These are phyloP conservation scores for Wasmannia auropunctata DNA, from an alignment of 1,140 invertebrate species.

Conservation along the genomic window DNA sequence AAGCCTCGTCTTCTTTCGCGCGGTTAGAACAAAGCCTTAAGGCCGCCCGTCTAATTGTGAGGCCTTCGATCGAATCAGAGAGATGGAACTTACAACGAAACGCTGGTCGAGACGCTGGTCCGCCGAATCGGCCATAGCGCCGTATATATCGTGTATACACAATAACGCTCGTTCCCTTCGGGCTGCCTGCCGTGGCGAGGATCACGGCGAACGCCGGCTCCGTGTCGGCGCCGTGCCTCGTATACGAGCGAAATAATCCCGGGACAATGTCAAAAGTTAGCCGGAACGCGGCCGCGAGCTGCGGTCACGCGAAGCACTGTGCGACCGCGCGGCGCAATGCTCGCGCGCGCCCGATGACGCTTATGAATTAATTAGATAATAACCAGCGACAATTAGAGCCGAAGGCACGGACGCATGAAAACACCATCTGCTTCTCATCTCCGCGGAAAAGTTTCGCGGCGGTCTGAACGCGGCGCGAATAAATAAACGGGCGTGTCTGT, in stretches of 20 bases:
- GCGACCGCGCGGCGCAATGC: slow-evolving; percentile 46
- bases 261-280: slow-evolving; percentile 36
- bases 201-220: slow-evolving; percentile 9
- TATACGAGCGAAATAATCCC: not conserved
- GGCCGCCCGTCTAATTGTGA: slow-evolving; percentile 19
- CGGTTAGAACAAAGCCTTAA: slow-evolving; percentile 1
- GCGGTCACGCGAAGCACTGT: slow-evolving; percentile 59
- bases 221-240: not conserved
- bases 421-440: slow-evolving; percentile 79
- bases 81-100: slow-evolving; percentile 45
- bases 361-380: slow-evolving; percentile 81
- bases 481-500: not conserved
- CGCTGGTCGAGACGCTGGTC: slow-evolving; percentile 29
- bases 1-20: not conserved
- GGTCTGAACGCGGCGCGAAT: not conserved
- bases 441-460: slow-evolving; percentile 66
- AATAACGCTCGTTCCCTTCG: not conserved
- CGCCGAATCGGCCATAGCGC: slow-evolving; percentile 27
- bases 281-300: slow-evolving; percentile 9
- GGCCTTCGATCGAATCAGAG: slow-evolving; percentile 7
- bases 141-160: not conserved
- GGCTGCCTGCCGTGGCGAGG: not conserved
- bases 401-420: slow-evolving; percentile 67
- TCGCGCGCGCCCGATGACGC: slow-evolving; percentile 63
- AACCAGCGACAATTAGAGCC: slow-evolving; percentile 77